Evolutionary conservation across 2,888 invertebrate genomes (phyloP), one percentile per base, ranked within the genome.

Genomic region (Cryptus armator): DNA sequence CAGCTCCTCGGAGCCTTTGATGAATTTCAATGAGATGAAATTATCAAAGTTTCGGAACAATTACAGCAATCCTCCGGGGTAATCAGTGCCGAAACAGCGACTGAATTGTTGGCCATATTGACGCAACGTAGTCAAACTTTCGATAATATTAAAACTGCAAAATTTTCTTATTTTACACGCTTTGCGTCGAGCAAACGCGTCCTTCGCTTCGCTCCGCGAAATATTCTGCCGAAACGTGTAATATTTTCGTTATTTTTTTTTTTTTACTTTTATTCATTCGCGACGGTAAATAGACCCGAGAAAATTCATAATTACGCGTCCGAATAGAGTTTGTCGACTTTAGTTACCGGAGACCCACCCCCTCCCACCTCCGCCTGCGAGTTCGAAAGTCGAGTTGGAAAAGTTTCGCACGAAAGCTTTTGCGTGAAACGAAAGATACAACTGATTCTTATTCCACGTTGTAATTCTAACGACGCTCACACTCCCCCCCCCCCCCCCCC

Each of bases 291-390:
- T 43, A 44, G 46, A 67, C 53, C 56, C 53, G 32, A 74, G 53
- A 56, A 74, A 66, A 74, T 81, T 74, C 24, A 64, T 75, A 70
- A 81, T 81, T 81, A 68, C 75, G 37, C 53, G 53, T 62, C 51
- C 59, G 70, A 70, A 62, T 68, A 68, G 12, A 62, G 43, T 70
- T 64, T 80, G n/a, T 48, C 44, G 56, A 29, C 71, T 43, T 71
- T 32, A 19, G 53, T 43, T 24, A 48, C 24, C 32, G 62, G 37
- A 37, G 1, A 37, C 37, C 37, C n/a, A n/a, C 0, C 37, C 37
- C 37, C 37, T 37, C 0, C 29, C 62, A 6, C 14, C 7, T 29
- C 14, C 62, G 32, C 1, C n/a, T n/a, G 59, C n/a, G 32, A 46
- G 66, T 66, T 74, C 16, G 24, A 59, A 75, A 74, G 67, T 37